Conservation (phyloP, 2,888 invertebrate species). For the Myopa tessellatipennis region DNA sequence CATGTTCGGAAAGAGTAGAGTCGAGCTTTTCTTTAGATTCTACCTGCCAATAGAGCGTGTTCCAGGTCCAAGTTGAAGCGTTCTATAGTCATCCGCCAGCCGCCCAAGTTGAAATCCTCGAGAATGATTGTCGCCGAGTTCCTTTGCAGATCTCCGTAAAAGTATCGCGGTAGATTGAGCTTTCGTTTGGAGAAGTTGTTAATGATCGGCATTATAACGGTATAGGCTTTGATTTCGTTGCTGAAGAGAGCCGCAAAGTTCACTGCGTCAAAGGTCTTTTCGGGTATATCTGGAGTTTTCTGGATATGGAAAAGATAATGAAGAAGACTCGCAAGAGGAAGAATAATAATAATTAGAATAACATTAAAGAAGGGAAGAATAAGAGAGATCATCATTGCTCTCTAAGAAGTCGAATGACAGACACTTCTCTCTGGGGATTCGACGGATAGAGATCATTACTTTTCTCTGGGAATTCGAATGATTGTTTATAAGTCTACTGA, state of each 20-base stretch:
- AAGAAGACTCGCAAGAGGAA: too few relatives aligned
- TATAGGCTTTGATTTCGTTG: conserved; percentile 63
- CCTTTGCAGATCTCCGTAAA: conserved; percentile 55
- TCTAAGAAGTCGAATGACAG: too few relatives aligned
- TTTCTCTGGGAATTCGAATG: too few relatives aligned
- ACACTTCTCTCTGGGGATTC: too few relatives aligned
- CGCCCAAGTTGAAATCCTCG: conserved; percentile 57
- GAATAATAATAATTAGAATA: too few relatives aligned
- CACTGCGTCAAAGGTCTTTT: conserved; percentile 54
- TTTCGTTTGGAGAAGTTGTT: conserved; percentile 47
- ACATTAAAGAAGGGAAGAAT: too few relatives aligned
- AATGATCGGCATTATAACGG: conserved; percentile 57
- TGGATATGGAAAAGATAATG: conserved; percentile 42
- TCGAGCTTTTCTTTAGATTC: neutral
- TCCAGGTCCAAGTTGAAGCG: conserved; percentile 60
- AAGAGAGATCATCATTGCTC: neutral
- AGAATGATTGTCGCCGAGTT: conserved; percentile 58
- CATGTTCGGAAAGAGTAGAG: too few relatives aligned
- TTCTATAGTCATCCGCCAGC: conserved; percentile 58
- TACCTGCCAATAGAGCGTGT: conserved; percentile 61
- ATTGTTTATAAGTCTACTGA: too few relatives aligned
- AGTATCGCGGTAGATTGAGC: conserved; percentile 58
- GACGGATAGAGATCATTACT: too few relatives aligned
- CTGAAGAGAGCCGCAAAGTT: conserved; percentile 59
- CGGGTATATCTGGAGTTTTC: conserved; percentile 61